Evolutionary conservation across 2,888 invertebrate genomes (phyloP), one percentile per base, ranked within the genome.

Genomic region (Craniophora ligustri): DNA sequence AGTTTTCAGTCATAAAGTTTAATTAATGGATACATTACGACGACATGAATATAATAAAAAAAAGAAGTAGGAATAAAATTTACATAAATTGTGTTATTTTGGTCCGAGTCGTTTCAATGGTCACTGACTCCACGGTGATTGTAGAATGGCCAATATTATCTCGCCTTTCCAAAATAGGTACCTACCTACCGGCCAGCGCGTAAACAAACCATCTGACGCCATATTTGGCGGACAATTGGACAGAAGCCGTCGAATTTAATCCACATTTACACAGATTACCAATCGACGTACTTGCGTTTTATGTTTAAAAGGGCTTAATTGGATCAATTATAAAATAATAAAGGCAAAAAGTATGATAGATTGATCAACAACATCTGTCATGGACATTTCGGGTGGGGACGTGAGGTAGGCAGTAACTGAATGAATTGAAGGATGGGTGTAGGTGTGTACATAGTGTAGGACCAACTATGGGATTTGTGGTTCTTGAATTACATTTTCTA

Each of bases 71-170:
- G 42, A 36, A 42, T 62, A 49, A 56, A 38, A 57, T 67, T 59
- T 59, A 42, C 58, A 57, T 61, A 61, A 50, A 62, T 57, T 38
- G 38, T 56, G 53, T 45, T 68, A 48, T 58, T 67, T 71, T 51
- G 8, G 48, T 55, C 10, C 18, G 44, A 34, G 53, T 53, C 7
- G 34, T 38, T 15, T 13, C 19, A 28, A 39, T 41, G 67, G 55
- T 40, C 45, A 46, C 38, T 54, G 45, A 59, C 51, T 35, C 38
- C 39, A 31, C 16, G 31, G 21, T 35, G 51, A 36, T 18, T 42
- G 47, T 28, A n/a, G 34, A 34, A 6, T 28, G 14, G 19, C 2
- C 19, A 14, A n/a, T 11, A 34, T 28, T 15, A 44, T 23, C 23
- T 16, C 21, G 19, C 36, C 39, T 34, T 50, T 40, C 32, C 46